Base-by-base conservation (phyloP, 2,113 vertebrate species). In the Cepphus grylle region DNA sequence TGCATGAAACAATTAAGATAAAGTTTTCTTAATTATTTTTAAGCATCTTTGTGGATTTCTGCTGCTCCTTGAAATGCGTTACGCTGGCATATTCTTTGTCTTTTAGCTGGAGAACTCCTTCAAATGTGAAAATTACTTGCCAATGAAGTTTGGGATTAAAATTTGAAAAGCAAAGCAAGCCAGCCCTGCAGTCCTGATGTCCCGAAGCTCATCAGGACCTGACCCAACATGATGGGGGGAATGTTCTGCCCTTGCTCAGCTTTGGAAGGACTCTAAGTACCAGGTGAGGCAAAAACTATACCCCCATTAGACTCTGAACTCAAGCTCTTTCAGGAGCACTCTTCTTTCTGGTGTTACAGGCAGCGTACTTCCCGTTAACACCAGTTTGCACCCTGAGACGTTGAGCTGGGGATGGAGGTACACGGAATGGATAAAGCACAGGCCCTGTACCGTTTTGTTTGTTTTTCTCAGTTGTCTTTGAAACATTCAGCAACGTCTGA, bases 381-480 rank as follows among this genome's bases (percentile, higher is more conserved):
- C 20, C 36, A 47, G 11, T 55, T 67, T 69, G 12, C 15, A 67
- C 21, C 18, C 26, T 52, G 66, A 52, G 27, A 47, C 0, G 0
- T 5, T 84, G 15, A 78, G 20, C 34, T 88, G 72, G 91, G 53
- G 47, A 19, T 36, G 30, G 8, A 20, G 53, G n/a, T 74, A 71
- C 0, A 0, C 0, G 2, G 7, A 59, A 6, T 6, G 7, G 18
- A 32, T 47, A 58, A 66, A 87, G 47, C 20, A 55, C 9, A 71
- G 81, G 42, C 20, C 65, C 42, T 26, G 9, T 15, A 38, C 27
- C 19, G 15, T 65, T 89, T 63, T 1, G 4, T 70, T 58, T 61
- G 21, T 38, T 74, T 58, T 86, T 49, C 50, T 55, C 61, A 13
- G 11, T 40, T 40, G 23, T 22, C 34, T 93, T 49, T 72, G 62